These are phyloP conservation scores for Uropsilus gracilis DNA, from an alignment of 2,113 vertebrate genomes.

Conservation along the genomic window DNA sequence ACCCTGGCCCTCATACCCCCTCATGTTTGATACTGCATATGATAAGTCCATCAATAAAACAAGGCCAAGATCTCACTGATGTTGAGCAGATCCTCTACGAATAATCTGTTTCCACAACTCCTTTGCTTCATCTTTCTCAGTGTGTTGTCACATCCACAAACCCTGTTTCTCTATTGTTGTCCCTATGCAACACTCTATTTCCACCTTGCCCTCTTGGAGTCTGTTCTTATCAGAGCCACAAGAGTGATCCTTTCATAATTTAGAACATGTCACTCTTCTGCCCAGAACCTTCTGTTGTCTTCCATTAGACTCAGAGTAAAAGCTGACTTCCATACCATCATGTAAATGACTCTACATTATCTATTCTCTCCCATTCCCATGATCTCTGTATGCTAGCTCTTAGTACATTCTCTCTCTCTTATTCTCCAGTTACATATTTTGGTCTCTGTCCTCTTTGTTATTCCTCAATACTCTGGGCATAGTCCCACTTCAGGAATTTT, in stretches of 20 bases:
- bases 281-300: not conserved
- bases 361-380: not conserved
- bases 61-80: no score
- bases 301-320: conserved; percentile 9
- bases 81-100: no score
- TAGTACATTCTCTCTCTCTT: not conserved
- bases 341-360: not conserved
- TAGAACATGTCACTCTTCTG: not conserved
- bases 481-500: not conserved
- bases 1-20: no score
- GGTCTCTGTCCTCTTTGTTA: not conserved
- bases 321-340: not conserved
- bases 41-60: no score
- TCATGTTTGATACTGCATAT: no score
- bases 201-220: not conserved
- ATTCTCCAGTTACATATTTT: not conserved
- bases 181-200: no score
- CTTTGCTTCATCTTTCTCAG: no score
- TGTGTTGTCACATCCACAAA: no score
- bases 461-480: not conserved
- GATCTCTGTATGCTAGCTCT: not conserved
- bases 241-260: not conserved
- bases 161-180: no score
- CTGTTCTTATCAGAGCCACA: not conserved
- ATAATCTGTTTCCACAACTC: no score